Base-by-base conservation (phyloP, 2,888 invertebrate species). In the Cremastobaeus sp. region DNA sequence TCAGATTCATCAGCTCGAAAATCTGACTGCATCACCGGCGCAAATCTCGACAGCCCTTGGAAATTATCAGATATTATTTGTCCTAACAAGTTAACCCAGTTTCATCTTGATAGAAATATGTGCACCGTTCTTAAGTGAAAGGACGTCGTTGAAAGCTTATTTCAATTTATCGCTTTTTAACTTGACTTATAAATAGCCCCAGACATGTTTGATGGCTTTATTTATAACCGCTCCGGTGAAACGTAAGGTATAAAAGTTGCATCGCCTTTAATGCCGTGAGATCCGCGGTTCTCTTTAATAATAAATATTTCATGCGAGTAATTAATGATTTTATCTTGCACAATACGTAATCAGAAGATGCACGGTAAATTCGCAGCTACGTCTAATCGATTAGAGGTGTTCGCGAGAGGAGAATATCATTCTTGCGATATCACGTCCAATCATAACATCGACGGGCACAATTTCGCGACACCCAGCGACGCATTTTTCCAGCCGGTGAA, bases 61-160 rank as follows among this genome's bases (percentile, higher is more conserved):
- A 48, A 60, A 60, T 60, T 48, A 60, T 60, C 47, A 37, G 60
- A 60, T 60, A 60, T 47, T 59, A 59, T 60, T 60, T 20, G 37
- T 48, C 39, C 39, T 48, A 39, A 60, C 60, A 60, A 60, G 60
- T 60, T 60, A 60, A 59, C 59, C 47, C 59, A 57, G 35, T 60
- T 60, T 60, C 48, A 60, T 48, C 47, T 21, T 18, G 39, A 60
- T 48, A 48, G 37, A 60, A 60, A 60, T 48, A 37, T 28, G 47
- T 45, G 47, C 59, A 18, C 34, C 25, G 47, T 59, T 59, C 47
- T 59, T 59, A 34, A 45, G 45, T 18, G 30, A 60, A 60, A 47
- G 28, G 28, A 28, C 47, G 25, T 37, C 35, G 35, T 52, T 18
- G 35, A 59, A 37, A 48, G 48, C 60, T 60, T 60, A 60, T 60